Evolutionary conservation across 2,888 invertebrate species (phyloP).

Genomic region (Stenoptilia bipunctidactyla): DNA sequence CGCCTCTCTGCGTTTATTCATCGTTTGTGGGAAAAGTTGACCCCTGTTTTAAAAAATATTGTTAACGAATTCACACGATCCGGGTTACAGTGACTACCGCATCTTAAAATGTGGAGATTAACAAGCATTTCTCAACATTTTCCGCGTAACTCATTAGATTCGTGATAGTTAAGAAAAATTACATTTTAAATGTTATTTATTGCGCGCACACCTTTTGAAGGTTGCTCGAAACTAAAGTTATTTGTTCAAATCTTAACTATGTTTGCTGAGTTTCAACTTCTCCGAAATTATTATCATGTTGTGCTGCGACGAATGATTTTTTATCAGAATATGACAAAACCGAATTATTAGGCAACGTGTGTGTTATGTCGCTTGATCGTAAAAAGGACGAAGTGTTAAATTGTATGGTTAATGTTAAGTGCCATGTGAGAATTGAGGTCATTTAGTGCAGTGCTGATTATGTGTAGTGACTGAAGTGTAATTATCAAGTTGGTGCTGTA

Average conservation of each 20-base stretch:
- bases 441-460: slow-evolving; percentile 21
- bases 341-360: slow-evolving; percentile 36
- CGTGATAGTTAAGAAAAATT: slow-evolving; percentile 16
- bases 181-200: slow-evolving; percentile 21
- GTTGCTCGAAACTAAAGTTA: slow-evolving; percentile 46
- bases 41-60: slow-evolving; percentile 63
- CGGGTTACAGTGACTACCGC: slow-evolving; percentile 41
- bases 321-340: slow-evolving; percentile 46
- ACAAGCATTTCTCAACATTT: too few relatives aligned
- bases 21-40: slow-evolving; percentile 72
- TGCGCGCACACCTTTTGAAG: slow-evolving; percentile 44
- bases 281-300: slow-evolving; percentile 58
- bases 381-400: neutral
- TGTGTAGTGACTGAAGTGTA: slow-evolving; percentile 17
- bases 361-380: slow-evolving; percentile 20
- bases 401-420: slow-evolving; percentile 1
- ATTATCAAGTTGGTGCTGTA: too few relatives aligned
- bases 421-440: slow-evolving; percentile 21
- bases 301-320: slow-evolving; percentile 40
- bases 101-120: slow-evolving; percentile 26
- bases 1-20: slow-evolving; percentile 70
- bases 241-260: slow-evolving; percentile 55
- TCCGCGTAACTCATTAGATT: too few relatives aligned
- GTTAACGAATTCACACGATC: slow-evolving; percentile 69
- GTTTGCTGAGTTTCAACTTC: slow-evolving; percentile 54